phyloP scores from a whole-genome alignment of 2,888 invertebrate species.

The Hydroisotoma schaefferi region DNA sequence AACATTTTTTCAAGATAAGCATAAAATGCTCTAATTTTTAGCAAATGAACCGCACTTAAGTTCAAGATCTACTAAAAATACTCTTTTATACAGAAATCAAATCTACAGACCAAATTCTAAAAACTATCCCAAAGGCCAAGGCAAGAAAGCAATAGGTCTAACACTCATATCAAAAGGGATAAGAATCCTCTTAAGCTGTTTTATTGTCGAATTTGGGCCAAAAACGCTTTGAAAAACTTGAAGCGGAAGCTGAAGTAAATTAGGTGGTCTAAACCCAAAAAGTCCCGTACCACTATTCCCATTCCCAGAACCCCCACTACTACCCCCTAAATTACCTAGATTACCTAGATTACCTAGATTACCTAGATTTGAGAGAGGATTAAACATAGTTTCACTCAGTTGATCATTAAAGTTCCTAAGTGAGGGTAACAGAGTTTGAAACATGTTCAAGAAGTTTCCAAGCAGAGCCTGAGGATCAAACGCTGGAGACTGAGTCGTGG shows the following conservation, averaged over 20 bases:
- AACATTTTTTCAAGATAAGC: too few relatives aligned
- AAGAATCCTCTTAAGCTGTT: neutral
- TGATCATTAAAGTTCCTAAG: neutral
- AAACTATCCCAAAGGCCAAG: conserved; percentile 10
- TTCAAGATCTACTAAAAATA: too few relatives aligned
- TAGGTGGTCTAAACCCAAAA: neutral
- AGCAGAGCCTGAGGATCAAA: neutral
- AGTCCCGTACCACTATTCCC: conserved; percentile 4
- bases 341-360: neutral
- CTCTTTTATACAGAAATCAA: too few relatives aligned
- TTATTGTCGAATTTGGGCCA: neutral
- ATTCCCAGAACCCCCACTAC: conserved; percentile 5
- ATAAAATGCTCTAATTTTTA: too few relatives aligned
- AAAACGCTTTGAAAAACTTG: conserved; percentile 11
- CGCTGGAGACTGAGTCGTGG: neutral
- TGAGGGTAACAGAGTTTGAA: neutral
- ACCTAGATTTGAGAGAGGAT: neutral
- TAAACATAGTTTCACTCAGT: neutral
- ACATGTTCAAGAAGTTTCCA: neutral
- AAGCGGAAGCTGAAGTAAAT: too few relatives aligned
- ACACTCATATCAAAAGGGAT: conserved; percentile 4
- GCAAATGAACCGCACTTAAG: too few relatives aligned
- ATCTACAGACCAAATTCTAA: too few relatives aligned
- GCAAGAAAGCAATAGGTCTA: conserved; percentile 5
- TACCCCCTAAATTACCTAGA: conserved; percentile 7